These are phyloP conservation scores for Anastrepha ludens DNA, from an alignment of 1,140 invertebrate species.

Conservation along the genomic window DNA sequence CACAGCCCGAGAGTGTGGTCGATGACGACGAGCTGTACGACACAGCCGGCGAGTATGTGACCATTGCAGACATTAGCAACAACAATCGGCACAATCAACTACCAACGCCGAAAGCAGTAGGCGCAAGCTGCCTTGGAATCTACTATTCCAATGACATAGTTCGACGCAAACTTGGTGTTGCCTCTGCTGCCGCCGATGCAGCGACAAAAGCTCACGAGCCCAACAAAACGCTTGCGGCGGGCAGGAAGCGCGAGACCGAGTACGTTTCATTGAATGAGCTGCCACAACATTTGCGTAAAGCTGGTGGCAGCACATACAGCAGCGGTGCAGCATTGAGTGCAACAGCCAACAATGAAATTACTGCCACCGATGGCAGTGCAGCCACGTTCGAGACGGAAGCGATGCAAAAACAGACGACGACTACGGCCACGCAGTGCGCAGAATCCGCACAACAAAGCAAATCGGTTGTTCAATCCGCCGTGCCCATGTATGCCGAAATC, in stretches of 20 bases:
- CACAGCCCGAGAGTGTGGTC: slow-evolving; percentile 62
- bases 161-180: slow-evolving; percentile 77
- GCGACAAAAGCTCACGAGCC: slow-evolving; percentile 52
- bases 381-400: slow-evolving; percentile 53
- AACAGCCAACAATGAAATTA: slow-evolving; percentile 49
- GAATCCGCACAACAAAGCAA: slow-evolving; percentile 57
- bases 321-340: slow-evolving; percentile 40
- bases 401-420: slow-evolving; percentile 48
- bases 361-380: background rate
- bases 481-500: slow-evolving; percentile 72
- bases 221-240: slow-evolving; percentile 25
- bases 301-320: background rate
- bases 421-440: slow-evolving; percentile 61
- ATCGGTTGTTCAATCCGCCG: slow-evolving; percentile 55
- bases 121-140: slow-evolving; percentile 68
- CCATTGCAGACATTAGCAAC: slow-evolving; percentile 87
- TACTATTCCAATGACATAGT: slow-evolving; percentile 78
- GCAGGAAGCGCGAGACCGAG: slow-evolving; percentile 77
- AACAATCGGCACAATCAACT: slow-evolving; percentile 74
- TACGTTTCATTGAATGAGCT: slow-evolving; percentile 88
- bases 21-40: slow-evolving; percentile 75
- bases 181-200: slow-evolving; percentile 60
- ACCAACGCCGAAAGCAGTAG: slow-evolving; percentile 58
- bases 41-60: slow-evolving; percentile 87
- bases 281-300: slow-evolving; percentile 77